Evolutionary conservation across 2,888 invertebrate genomes (phyloP), one percentile per base, ranked within the genome.

Genomic region (Pyrrhosoma nymphula): DNA sequence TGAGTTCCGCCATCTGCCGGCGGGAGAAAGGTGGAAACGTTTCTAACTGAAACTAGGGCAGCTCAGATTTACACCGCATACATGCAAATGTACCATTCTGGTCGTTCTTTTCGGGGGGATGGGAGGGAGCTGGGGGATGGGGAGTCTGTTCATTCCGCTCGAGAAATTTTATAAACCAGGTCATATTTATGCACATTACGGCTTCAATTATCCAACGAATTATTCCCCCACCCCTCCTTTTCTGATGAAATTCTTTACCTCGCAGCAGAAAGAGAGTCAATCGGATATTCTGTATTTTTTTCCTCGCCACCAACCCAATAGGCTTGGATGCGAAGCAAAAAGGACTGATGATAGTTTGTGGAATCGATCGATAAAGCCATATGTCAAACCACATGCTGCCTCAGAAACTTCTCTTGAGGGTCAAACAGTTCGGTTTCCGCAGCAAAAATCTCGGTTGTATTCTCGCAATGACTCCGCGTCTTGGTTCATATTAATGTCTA

Each of bases 31-130:
- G 23, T 60, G 23, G 26, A n/a, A 26, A 47, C 39, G 47, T 39
- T 69, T 63, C 47, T 60, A 10, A 20, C 82, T 82, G 69, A 69
- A 47, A 93, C 93, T 93, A 35, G 69, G 69, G 47, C 60, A 63
- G 35, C n/a, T 47, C 93, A 93, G 69, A 93, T 69, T 69, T 93
- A 75, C 93, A 93, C 47, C 55, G n/a, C n/a, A n/a, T 26, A 69
- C 39, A 93, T 93, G 93, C 47, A 93, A 91, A 91, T 63, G 14
- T 26, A 39, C 91, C 35, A 35, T 91, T 82, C 82, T 30, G 35
- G 82, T 26, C 82, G 82, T 82, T 30, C 60, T 39, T 47, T 39
- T 91, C 35, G 63, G 35, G 55, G 47, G 8, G 47, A 47, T 2
- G 47, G 47, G 47, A 8, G 47, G 2, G 47, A 4, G 47, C 47